Evolutionary conservation across 2,888 invertebrate genomes (phyloP), one percentile per base, ranked within the genome.

Genomic region (Heliconius ismenius): DNA sequence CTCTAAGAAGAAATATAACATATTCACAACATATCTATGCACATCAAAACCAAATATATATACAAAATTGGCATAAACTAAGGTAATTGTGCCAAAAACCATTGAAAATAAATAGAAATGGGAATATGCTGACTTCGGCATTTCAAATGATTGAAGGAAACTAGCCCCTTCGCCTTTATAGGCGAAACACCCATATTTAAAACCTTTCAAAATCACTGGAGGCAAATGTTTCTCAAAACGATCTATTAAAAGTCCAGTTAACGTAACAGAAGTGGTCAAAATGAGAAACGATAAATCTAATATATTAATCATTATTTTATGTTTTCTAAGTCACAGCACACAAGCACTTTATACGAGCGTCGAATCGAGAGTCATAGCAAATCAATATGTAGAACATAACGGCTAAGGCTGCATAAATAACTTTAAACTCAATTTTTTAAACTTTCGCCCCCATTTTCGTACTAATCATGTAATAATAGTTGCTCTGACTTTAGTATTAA

Each of bases 71-170:
- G 95, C 88, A 58, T 96, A 89, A n/a, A 89, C 80, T 21, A 96
- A 87, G 26, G 94, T 88, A 1, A 88, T 76, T n/a, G 88, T 86
- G 74, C 96, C 95, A 83, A 95, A 93, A 39, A 96, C 81, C 2
- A 95, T 91, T 0, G 97, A 96, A 84, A 96, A 96, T 10, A 96
- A 86, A 87, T 98, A 98, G 86, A 98, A 98, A 90, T 98, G 98
- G 83, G 92, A 95, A 84, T 97, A 98, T 95, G 96, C 97, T 68
- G 96, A 94, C 89, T 98, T 98, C 0, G 97, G 97, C 67, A 97
- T 94, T 88, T 97, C 96, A 26, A 96, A 88, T 72, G 90, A 84
- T 79, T 90, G 87, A n/a, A 94, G 82, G 79, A 88, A 93, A 83
- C 90, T 88, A 0, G 92, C 93, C 21, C 90, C 92, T 26, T 91